Conservation (phyloP, 2,797 vertebrate species). For the Lithobates pipiens region DNA sequence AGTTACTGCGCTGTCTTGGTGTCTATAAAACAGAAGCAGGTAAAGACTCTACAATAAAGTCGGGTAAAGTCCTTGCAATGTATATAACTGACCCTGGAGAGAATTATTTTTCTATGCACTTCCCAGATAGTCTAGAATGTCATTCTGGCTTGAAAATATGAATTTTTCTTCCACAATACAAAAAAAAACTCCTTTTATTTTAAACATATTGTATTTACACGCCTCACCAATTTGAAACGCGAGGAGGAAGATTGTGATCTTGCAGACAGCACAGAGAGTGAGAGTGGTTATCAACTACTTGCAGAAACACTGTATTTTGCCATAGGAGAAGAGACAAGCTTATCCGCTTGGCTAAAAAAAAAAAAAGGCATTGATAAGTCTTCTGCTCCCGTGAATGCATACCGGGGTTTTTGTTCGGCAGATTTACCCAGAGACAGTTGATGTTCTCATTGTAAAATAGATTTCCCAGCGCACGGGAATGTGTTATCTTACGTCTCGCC, state of each 20-base stretch:
- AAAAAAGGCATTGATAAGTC: conserved; percentile 39
- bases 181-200: conserved; percentile 10
- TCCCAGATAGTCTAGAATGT: not conserved
- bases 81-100: too few species aligned
- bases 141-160: not conserved
- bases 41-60: too few species aligned
- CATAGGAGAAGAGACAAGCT: conserved; percentile 44
- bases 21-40: too few species aligned
- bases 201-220: conserved; percentile 14
- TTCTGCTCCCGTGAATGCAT: conserved; percentile 16
- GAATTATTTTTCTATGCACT: not conserved
- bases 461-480: conserved; percentile 44
- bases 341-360: conserved; percentile 26
- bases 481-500: conserved; percentile 46
- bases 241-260: conserved; percentile 38
- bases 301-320: conserved; percentile 49
- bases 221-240: conserved; percentile 5
- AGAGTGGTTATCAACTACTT: conserved; percentile 43
- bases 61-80: too few species aligned
- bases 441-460: conserved; percentile 53
- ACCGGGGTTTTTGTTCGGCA: conserved; percentile 14
- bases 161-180: not conserved
- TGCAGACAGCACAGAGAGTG: conserved; percentile 29
- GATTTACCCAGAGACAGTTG: conserved; percentile 40
- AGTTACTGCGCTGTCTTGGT: too few species aligned